These are phyloP conservation scores for Chloroceryle aenea DNA, from an alignment of 2,113 vertebrate species.

Conservation along the genomic window DNA sequence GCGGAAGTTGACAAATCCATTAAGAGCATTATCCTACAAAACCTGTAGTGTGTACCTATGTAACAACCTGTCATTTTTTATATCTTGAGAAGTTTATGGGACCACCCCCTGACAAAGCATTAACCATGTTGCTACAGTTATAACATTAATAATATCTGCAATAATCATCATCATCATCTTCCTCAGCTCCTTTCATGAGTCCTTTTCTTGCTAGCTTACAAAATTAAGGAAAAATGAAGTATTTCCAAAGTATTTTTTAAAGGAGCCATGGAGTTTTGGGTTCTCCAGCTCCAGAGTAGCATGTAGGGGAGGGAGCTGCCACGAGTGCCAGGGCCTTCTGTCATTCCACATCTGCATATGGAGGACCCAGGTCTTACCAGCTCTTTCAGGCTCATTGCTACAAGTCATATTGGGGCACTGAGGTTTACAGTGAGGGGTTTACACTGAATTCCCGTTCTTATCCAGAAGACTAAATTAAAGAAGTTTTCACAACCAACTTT, in stretches of 20 bases:
- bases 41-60: not conserved
- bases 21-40: not conserved
- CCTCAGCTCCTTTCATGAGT: not conserved
- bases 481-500: not conserved
- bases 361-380: not conserved
- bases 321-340: not conserved
- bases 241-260: not conserved
- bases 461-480: not conserved
- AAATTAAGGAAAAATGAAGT: not conserved
- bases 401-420: not conserved
- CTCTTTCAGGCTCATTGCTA: not conserved
- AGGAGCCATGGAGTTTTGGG: not conserved
- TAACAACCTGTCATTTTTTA: not conserved
- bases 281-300: not conserved
- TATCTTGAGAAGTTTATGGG: constrained; percentile 8
- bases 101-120: constrained; percentile 18
- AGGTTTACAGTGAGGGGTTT: not conserved
- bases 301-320: not conserved
- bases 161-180: not conserved
- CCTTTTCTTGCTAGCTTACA: not conserved
- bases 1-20: not conserved
- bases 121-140: not conserved
- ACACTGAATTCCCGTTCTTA: not conserved
- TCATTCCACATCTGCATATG: not conserved
- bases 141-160: not conserved